Conservation (phyloP, 2,113 vertebrate genomes). For the Microtus ochrogaster region DNA sequence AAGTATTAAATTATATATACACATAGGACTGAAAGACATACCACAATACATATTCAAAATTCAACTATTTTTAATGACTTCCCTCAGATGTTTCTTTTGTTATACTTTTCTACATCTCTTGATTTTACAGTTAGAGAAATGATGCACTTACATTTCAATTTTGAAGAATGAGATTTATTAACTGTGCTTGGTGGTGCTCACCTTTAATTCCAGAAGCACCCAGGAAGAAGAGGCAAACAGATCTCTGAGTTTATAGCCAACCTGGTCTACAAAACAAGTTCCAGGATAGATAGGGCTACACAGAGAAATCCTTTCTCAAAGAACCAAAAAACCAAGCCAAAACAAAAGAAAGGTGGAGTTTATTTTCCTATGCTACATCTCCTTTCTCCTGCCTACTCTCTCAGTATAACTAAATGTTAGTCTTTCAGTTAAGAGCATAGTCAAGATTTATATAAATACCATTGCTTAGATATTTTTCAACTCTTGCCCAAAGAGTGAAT, state of each 20-base stretch:
- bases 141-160: background rate
- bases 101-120: background rate
- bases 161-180: background rate
- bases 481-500: background rate
- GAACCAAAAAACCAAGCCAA: background rate
- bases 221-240: background rate
- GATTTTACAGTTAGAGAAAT: conserved; percentile 28
- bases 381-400: background rate
- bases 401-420: background rate
- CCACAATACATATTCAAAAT: background rate
- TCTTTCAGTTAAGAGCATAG: background rate
- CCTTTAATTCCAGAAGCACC: background rate
- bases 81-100: background rate
- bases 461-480: background rate
- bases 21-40: background rate
- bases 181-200: no score
- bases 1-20: background rate
- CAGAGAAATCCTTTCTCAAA: background rate
- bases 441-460: background rate
- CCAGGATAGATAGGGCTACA: background rate
- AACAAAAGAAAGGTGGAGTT: background rate
- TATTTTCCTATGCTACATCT: background rate
- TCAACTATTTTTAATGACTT: background rate
- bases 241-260: background rate
- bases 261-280: background rate